Percentiles rank a stretch among this genome's conserved stretches.
phyloP scores from a whole-genome alignment of 2,888 invertebrate genomes.

The Hipparchia semele region DNA sequence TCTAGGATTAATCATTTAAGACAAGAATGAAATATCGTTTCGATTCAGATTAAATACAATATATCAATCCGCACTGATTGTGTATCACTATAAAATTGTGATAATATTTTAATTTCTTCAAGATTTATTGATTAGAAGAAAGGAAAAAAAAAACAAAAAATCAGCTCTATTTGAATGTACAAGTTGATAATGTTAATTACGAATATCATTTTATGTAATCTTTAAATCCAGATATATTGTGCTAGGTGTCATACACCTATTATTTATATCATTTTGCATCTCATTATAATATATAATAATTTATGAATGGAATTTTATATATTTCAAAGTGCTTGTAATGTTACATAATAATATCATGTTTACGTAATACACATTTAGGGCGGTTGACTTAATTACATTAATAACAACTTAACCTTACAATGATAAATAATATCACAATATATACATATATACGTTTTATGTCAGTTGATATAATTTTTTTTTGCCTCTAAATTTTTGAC shows the following conservation, averaged over 20 bases:
- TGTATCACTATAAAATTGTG: constrained; percentile 20
- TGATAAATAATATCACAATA: no score
- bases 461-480: neutral
- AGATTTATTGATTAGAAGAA: neutral
- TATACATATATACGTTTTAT: no score
- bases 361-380: neutral
- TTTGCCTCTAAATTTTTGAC: no score
- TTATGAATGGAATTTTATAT: neutral
- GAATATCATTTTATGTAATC: constrained; percentile 14
- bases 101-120: constrained; percentile 26
- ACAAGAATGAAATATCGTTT: neutral
- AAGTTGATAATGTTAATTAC: constrained; percentile 2
- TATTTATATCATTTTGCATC: neutral
- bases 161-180: constrained; percentile 5
- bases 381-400: no score
- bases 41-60: constrained; percentile 11
- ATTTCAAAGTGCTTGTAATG: no score
- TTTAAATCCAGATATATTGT: constrained; percentile 15
- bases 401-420: no score
- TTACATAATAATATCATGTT: constrained; percentile 7
- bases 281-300: neutral
- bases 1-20: no score
- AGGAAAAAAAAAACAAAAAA: neutral
- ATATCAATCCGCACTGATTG: constrained; percentile 17
- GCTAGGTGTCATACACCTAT: neutral